Evolutionary conservation across 2,797 vertebrate genomes (phyloP).

Genomic region (Mallotus villosus): DNA sequence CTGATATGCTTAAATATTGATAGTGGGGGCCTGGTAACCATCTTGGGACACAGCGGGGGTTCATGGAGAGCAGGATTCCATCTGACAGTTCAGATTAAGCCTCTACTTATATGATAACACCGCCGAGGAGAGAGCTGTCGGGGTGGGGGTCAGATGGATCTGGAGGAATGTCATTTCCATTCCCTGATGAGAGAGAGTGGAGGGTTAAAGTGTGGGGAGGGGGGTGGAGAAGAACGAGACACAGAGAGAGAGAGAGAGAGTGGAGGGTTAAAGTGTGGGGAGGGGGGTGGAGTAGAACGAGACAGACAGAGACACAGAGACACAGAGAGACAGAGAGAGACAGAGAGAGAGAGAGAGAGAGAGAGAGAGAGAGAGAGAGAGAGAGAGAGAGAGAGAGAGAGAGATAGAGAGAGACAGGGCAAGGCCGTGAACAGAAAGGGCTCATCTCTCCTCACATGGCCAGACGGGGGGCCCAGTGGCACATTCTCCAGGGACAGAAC

Average conservation of each 20-base stretch:
- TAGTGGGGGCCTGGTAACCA: neutral
- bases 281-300: too few relatives aligned
- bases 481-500: slow-evolving; percentile 27
- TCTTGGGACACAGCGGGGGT: neutral
- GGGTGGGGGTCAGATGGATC: neutral
- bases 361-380: slow-evolving; percentile 18
- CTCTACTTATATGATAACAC: neutral
- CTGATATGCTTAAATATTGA: slow-evolving; percentile 10
- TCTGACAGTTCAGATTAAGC: slow-evolving; percentile 10
- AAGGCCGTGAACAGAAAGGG: slow-evolving; percentile 18
- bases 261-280: too few relatives aligned
- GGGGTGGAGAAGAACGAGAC: slow-evolving; percentile 10
- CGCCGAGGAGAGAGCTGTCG: slow-evolving; percentile 5
- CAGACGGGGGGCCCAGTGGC: slow-evolving; percentile 42
- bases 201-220: neutral
- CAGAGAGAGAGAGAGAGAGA: too few relatives aligned
- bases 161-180: neutral
- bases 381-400: slow-evolving; percentile 16
- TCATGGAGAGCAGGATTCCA: neutral
- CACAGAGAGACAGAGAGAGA: too few relatives aligned
- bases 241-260: slow-evolving; percentile 21
- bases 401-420: slow-evolving; percentile 24
- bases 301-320: too few relatives aligned
- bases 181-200: neutral
- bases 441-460: slow-evolving; percentile 54